These are phyloP conservation scores for Octodonta nipae DNA, from an alignment of 2,888 invertebrate genomes.

Conservation along the genomic window DNA sequence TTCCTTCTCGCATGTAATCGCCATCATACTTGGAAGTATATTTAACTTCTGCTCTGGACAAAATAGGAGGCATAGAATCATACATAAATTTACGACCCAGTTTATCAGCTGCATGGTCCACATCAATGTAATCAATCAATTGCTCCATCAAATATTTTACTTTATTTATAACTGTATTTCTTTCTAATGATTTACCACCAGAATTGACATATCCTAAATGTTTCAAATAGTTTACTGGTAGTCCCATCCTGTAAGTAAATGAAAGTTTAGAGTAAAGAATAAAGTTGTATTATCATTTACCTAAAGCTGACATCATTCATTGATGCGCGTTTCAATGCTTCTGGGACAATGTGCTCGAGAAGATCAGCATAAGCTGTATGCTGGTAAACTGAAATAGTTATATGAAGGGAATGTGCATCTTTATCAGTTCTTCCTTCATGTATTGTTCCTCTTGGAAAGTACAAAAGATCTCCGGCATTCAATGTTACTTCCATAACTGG, in stretches of 20 bases:
- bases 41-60: slow-evolving; percentile 50
- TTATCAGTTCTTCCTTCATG: slow-evolving; percentile 72
- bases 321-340: slow-evolving; percentile 60
- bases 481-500: slow-evolving; percentile 69
- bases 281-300: slow-evolving; percentile 11
- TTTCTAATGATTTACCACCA: slow-evolving; percentile 36
- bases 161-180: slow-evolving; percentile 38
- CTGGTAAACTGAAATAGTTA: slow-evolving; percentile 87
- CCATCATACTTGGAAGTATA: slow-evolving; percentile 62
- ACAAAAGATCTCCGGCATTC: slow-evolving; percentile 79
- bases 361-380: slow-evolving; percentile 82
- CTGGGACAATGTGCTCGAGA: slow-evolving; percentile 64
- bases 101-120: slow-evolving; percentile 75
- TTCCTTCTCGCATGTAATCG: slow-evolving; percentile 51
- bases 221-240: slow-evolving; percentile 66
- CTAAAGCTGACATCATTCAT: slow-evolving; percentile 53
- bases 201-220: slow-evolving; percentile 60
- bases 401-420: slow-evolving; percentile 78
- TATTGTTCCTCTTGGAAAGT: slow-evolving; percentile 81
- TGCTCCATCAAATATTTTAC: slow-evolving; percentile 44
- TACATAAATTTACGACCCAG: slow-evolving; percentile 73
- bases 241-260: slow-evolving; percentile 39
- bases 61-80: slow-evolving; percentile 74
- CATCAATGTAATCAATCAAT: slow-evolving; percentile 46
- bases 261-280: slow-evolving; percentile 4